These are phyloP conservation scores for Catharus minimus DNA, from an alignment of 2,113 vertebrate species.

Conservation along the genomic window DNA sequence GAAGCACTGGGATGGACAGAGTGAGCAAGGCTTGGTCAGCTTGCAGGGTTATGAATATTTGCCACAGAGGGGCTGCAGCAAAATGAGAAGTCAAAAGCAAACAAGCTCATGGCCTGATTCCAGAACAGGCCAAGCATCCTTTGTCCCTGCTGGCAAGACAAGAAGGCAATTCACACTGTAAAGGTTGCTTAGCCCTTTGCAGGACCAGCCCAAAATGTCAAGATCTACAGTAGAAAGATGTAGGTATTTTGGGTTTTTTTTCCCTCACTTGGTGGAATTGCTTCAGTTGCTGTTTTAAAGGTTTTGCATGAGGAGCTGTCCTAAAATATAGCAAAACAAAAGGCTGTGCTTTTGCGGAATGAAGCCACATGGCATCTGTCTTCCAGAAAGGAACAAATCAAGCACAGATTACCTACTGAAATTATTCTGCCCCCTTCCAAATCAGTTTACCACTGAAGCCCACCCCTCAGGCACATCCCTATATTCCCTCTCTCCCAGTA, in stretches of 20 bases:
- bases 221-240: background rate
- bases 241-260: background rate
- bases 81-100: too few relatives aligned
- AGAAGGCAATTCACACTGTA: background rate
- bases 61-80: background rate
- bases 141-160: background rate
- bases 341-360: too few relatives aligned
- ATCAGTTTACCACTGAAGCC: too few relatives aligned
- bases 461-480: too few relatives aligned
- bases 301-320: background rate
- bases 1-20: background rate
- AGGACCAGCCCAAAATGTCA: background rate
- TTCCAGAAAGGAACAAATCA: too few relatives aligned
- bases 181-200: background rate
- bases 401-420: too few relatives aligned
- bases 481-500: too few relatives aligned
- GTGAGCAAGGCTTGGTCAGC: background rate
- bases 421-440: too few relatives aligned
- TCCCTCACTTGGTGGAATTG: background rate
- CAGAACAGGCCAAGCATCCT: background rate
- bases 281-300: background rate
- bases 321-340: background rate
- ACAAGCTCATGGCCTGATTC: background rate
- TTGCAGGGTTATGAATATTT: too few relatives aligned
- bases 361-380: too few relatives aligned